Percentiles rank a stretch among this genome's conserved stretches.
These are phyloP conservation scores for Nemurella pictetii DNA, from an alignment of 2,888 invertebrate genomes.

Conservation along the genomic window DNA sequence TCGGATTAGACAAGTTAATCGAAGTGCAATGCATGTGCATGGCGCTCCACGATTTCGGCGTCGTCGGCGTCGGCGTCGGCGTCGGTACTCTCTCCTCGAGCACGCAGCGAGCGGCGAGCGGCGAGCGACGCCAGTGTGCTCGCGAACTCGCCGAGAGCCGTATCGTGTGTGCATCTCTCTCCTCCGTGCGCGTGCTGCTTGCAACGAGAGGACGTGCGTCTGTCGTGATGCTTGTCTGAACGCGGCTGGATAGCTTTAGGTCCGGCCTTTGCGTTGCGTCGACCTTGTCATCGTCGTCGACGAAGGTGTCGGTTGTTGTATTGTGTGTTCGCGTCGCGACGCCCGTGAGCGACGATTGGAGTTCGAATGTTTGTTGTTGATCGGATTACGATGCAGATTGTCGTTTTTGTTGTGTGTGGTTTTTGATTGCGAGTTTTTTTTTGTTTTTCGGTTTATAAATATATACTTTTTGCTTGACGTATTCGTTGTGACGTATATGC, in stretches of 20 bases:
- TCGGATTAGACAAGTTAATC: not conserved
- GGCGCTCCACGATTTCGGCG: not conserved
- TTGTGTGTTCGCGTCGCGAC: too few relatives aligned
- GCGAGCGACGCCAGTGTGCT: not conserved
- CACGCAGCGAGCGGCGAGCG: not conserved
- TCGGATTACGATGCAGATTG: not conserved
- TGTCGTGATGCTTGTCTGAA: too few relatives aligned
- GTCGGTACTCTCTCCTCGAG: too few relatives aligned
- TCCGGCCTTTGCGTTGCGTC: too few relatives aligned
- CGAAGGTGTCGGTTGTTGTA: too few relatives aligned
- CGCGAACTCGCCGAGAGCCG: not conserved
- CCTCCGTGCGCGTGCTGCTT: too few relatives aligned
- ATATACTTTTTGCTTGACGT: not conserved
- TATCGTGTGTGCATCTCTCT: too few relatives aligned
- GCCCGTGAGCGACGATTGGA: not conserved
- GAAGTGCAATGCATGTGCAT: not conserved
- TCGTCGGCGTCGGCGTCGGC: not conserved
- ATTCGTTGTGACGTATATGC: not conserved
- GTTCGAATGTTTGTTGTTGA: not conserved
- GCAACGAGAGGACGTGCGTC: too few relatives aligned
- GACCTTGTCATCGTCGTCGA: too few relatives aligned
- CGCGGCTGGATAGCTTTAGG: too few relatives aligned
- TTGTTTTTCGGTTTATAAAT: not conserved
- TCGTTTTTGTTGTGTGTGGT: not conserved
- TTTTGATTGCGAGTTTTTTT: not conserved